Evolutionary conservation across 2,888 invertebrate species (phyloP).

Genomic region (Lagria hirta): DNA sequence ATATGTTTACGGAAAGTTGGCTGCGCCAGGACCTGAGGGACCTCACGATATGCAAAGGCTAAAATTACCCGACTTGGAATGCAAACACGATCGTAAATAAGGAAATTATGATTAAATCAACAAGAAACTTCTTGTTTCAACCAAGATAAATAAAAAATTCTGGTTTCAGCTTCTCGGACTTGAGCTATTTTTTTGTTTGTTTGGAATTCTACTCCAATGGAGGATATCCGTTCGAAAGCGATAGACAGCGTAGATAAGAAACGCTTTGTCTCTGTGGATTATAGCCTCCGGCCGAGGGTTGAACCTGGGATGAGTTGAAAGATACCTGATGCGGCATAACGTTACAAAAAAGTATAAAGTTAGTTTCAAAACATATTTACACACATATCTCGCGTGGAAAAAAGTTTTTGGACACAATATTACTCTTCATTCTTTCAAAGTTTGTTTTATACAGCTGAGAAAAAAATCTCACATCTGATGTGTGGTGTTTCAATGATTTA

Average conservation of each 20-base stretch:
- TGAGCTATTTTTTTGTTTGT: slow-evolving; percentile 10
- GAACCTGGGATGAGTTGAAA: too few relatives aligned
- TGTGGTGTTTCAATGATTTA: too few relatives aligned
- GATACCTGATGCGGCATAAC: slow-evolving; percentile 13
- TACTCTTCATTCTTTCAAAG: slow-evolving; percentile 19
- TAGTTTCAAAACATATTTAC: slow-evolving; percentile 18
- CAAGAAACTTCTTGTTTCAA: too few relatives aligned
- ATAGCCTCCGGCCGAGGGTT: slow-evolving; percentile 7
- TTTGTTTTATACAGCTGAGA: too few relatives aligned
- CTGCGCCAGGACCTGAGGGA: slow-evolving; percentile 10
- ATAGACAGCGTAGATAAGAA: slow-evolving; percentile 22
- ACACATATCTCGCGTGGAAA: slow-evolving; percentile 20
- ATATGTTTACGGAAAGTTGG: slow-evolving; percentile 34
- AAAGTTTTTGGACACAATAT: slow-evolving; percentile 19
- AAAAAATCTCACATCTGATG: too few relatives aligned
- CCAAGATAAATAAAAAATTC: too few relatives aligned
- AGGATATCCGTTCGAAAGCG: slow-evolving; percentile 19
- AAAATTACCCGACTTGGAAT: slow-evolving; percentile 19
- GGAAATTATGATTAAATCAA: slow-evolving; percentile 7
- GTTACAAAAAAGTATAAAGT: slow-evolving; percentile 10
- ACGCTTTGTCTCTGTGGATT: slow-evolving; percentile 17
- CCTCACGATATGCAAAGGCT: slow-evolving; percentile 10
- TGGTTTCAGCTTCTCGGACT: too few relatives aligned
- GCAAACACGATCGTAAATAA: slow-evolving; percentile 20
- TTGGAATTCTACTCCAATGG: slow-evolving; percentile 17